Evolutionary conservation across 2,888 invertebrate species (phyloP).

Genomic region (Meghimatium bilineatum): DNA sequence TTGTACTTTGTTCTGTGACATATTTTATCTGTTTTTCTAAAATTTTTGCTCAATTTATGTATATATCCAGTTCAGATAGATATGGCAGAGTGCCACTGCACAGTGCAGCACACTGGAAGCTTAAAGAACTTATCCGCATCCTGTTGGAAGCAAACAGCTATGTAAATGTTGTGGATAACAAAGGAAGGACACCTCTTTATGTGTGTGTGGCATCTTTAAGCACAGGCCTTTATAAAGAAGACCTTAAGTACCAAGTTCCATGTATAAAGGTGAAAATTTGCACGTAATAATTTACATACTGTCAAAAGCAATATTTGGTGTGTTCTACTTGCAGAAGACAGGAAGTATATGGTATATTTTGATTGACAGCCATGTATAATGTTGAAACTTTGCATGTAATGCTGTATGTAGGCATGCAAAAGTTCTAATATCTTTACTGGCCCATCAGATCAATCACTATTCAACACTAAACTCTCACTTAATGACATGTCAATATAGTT

Average conservation of each 20-base stretch:
- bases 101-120: constrained; percentile 76
- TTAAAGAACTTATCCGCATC: constrained; percentile 72
- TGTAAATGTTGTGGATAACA: constrained; percentile 71
- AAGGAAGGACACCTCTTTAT: constrained; percentile 75
- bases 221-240: constrained; percentile 75
- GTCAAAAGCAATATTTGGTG: too few relatives aligned
- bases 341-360: too few relatives aligned
- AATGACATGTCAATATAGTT: too few relatives aligned
- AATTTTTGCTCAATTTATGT: neutral
- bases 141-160: constrained; percentile 68
- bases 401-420: too few relatives aligned
- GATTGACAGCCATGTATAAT: too few relatives aligned
- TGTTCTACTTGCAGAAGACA: too few relatives aligned
- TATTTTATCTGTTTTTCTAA: neutral
- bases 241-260: constrained; percentile 73
- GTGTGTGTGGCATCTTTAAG: constrained; percentile 75
- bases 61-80: constrained; percentile 68
- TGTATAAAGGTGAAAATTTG: constrained; percentile 43
- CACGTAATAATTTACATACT: neutral
- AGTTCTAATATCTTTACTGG: too few relatives aligned
- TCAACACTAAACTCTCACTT: too few relatives aligned
- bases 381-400: too few relatives aligned
- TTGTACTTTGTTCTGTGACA: too few relatives aligned
- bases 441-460: too few relatives aligned
- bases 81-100: constrained; percentile 74